A percentile compares a stretch with the other conserved stretches of the same genome.
Evolutionary conservation across 1,140 invertebrate genomes (phyloP).

Genomic region (Ceratosolen solmsi): DNA sequence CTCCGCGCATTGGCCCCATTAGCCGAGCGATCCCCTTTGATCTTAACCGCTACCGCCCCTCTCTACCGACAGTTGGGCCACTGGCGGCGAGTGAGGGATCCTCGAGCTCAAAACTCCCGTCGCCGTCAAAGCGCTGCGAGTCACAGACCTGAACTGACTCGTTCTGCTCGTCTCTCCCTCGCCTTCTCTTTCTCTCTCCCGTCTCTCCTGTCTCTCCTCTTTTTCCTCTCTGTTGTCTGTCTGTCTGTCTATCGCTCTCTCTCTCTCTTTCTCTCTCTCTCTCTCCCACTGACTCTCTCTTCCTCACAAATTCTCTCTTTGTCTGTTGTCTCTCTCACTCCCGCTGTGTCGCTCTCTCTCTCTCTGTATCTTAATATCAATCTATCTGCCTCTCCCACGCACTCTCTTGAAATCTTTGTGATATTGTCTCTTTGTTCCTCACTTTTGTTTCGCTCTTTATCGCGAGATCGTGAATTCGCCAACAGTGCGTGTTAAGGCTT

Average conservation of each 20-base stretch:
- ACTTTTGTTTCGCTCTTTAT: background rate
- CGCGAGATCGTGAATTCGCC: background rate
- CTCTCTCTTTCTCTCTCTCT: too few relatives aligned
- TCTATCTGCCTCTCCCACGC: background rate
- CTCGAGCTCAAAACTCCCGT: slow-evolving; percentile 33
- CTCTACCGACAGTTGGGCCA: slow-evolving; percentile 23
- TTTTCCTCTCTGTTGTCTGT: background rate
- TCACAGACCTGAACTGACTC: slow-evolving; percentile 67
- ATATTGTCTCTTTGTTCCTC: background rate
- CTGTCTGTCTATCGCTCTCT: background rate
- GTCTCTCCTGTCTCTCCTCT: background rate
- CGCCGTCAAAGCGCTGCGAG: slow-evolving; percentile 68
- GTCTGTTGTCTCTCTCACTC: background rate
- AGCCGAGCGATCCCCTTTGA: slow-evolving; percentile 55
- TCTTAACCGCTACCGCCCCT: slow-evolving; percentile 51
- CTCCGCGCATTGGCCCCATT: slow-evolving; percentile 24
- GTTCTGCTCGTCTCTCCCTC: slow-evolving; percentile 51
- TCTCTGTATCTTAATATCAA: background rate
- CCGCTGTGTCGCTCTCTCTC: background rate
- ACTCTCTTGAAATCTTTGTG: too few relatives aligned
- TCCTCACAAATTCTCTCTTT: background rate
- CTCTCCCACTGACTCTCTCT: background rate
- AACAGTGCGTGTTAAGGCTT: background rate
- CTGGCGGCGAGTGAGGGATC: slow-evolving; percentile 16
- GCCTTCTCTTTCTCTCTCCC: background rate